Evolutionary conservation across 2,797 vertebrate genomes (phyloP).

Genomic region (Sebastiscus tertius): DNA sequence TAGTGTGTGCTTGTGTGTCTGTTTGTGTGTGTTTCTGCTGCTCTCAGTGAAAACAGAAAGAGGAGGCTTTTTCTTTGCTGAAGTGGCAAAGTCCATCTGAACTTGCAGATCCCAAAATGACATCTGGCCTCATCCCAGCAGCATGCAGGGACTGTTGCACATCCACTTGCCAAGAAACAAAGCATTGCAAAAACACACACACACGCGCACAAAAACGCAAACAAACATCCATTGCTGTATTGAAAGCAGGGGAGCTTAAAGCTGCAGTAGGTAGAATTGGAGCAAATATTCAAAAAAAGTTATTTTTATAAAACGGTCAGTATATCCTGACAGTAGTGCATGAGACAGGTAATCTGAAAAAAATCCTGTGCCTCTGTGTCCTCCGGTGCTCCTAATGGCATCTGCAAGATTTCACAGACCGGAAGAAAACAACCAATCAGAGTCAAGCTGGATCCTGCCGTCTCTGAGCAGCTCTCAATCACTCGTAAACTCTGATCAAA

Average conservation of each 20-base stretch:
- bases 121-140: constrained; percentile 62
- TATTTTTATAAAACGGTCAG: no score
- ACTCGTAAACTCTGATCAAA: no score
- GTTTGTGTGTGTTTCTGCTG: constrained; percentile 26
- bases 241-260: neutral
- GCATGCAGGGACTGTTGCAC: constrained; percentile 18
- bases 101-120: constrained; percentile 38
- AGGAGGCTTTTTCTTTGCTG: constrained; percentile 57
- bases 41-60: constrained; percentile 38
- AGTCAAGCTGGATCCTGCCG: no score
- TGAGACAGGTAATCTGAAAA: no score
- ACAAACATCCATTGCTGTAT: neutral
- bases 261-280: no score
- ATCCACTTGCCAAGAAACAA: constrained; percentile 59
- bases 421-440: no score
- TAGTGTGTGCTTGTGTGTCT: constrained; percentile 2
- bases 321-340: no score
- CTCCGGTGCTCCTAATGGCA: no score
- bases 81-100: constrained; percentile 70
- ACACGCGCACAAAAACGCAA: neutral
- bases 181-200: constrained; percentile 24
- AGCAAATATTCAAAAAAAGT: no score
- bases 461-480: no score
- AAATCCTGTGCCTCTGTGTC: no score
- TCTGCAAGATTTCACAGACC: no score